Percentiles rank a stretch among this genome's conserved stretches.
Conservation (phyloP, 2,888 invertebrate species). For the Anorthoa munda region DNA sequence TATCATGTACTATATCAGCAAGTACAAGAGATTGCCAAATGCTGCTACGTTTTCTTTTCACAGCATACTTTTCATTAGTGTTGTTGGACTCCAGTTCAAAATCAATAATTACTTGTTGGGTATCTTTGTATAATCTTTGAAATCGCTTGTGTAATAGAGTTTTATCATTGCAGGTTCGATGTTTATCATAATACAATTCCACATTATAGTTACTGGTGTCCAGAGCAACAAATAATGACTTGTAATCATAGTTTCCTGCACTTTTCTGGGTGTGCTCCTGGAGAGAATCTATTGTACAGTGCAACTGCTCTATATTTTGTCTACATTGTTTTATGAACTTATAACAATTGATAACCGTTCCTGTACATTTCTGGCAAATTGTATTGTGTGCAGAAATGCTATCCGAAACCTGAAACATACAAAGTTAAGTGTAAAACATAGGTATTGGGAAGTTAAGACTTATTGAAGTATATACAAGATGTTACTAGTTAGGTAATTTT, state of each 20-base stretch:
- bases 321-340: slow-evolving; percentile 69
- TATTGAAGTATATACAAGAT: no score
- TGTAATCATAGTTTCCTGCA: slow-evolving; percentile 8
- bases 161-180: slow-evolving; percentile 16
- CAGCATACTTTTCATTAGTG: not conserved
- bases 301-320: slow-evolving; percentile 55
- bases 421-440: not conserved
- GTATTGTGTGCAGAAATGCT: slow-evolving; percentile 35
- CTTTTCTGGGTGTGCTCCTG: slow-evolving; percentile 12
- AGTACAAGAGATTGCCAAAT: slow-evolving; percentile 1
- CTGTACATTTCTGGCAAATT: slow-evolving; percentile 67
- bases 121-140: slow-evolving; percentile 27
- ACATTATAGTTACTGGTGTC: slow-evolving; percentile 30
- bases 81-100: slow-evolving; percentile 25
- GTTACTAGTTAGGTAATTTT: no score
- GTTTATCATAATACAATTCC: slow-evolving; percentile 55
- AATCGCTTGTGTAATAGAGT: slow-evolving; percentile 34
- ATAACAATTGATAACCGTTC: slow-evolving; percentile 60
- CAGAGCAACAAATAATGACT: slow-evolving; percentile 52
- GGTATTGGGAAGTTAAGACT: no score
- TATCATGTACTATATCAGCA: slow-evolving; percentile 39
- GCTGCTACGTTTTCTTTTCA: slow-evolving; percentile 9
- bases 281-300: slow-evolving; percentile 47
- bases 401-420: slow-evolving; percentile 65
- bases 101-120: slow-evolving; percentile 10